Base-by-base conservation (phyloP, 2,113 vertebrate genomes). In the Natator depressus region DNA sequence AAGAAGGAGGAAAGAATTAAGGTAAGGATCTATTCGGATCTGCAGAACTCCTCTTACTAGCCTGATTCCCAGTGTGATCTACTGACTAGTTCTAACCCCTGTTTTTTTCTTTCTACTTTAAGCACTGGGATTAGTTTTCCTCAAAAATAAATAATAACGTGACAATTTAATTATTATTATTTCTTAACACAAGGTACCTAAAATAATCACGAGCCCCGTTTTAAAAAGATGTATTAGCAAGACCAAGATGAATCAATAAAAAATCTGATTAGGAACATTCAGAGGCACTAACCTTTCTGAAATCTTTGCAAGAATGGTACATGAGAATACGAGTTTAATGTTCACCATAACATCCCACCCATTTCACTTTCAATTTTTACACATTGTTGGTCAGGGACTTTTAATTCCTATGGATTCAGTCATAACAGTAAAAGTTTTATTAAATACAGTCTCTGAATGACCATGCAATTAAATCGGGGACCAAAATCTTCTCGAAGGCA, bases 1-100 rank as follows among this genome's bases (percentile, higher is more conserved):
- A 76, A 78, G 12, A 27, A 47, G 42, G 85, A 89, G 94, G 91
- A 96, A 94, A 93, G 47, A 93, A 75, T 84, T 84, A 47, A 72
- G 53, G 84, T 88, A 89, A 95, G 53, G 84, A 25, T 92, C 94
- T 85, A 89, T 27, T 78, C 78, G 62, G 17, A 65, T 82, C 81
- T 50, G 83, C 2, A 1, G 72, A 80, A 89, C 92, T 95, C 91
- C 89, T 95, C 94, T 92, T 96, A 82, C 85, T 54, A 88, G 0
- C 5, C 17, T 50, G 80, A 90, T 90, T 89, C 84, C 93, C 93
- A 95, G 72, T 0, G 0, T 81, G 76, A 80, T 93, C 83, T 76
- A 76, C 80, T 47, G 49, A 55, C 82, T 93, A 62, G 94, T 89
- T 87, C 91, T 86, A 92, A 88, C 87, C 79, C 19, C n/a, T 91